Evolutionary conservation across 2,113 vertebrate species (phyloP).

Genomic region (Perognathus longimembris): DNA sequence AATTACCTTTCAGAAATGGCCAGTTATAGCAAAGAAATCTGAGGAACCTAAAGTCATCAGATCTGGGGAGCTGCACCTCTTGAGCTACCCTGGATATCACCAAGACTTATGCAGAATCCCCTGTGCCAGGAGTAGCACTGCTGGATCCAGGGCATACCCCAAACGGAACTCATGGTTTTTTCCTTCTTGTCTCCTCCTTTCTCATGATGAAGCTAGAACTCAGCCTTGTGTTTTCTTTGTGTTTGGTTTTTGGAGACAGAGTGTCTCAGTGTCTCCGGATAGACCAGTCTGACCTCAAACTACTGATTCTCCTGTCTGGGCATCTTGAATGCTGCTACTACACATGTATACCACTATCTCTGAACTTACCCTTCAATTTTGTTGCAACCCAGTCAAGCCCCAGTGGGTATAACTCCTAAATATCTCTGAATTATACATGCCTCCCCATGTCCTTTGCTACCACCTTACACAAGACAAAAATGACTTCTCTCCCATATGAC

Average conservation of each 20-base stretch:
- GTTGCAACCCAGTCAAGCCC: neutral
- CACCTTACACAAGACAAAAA: neutral
- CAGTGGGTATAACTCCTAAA: neutral
- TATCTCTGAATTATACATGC: neutral
- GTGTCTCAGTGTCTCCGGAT: too few species aligned
- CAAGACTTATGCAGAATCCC: fast-evolving
- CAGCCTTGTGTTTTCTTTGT: neutral
- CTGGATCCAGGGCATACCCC: neutral
- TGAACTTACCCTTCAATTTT: neutral
- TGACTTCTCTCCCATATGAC: neutral
- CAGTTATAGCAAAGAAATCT: neutral
- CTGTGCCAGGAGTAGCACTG: neutral
- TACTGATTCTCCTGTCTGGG: too few species aligned
- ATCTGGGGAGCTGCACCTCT: neutral
- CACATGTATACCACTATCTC: too few species aligned
- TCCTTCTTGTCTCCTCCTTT: neutral
- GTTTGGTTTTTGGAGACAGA: too few species aligned
- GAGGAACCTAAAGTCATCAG: neutral
- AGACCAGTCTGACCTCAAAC: too few species aligned
- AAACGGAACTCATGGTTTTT: neutral
- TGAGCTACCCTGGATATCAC: neutral
- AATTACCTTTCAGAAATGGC: slow-evolving; percentile 41
- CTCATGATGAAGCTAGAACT: neutral
- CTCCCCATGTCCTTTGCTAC: neutral
- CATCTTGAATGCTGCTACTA: too few species aligned